These are phyloP conservation scores for Nomada ruficornis DNA, from an alignment of 2,888 invertebrate species.

Conservation along the genomic window DNA sequence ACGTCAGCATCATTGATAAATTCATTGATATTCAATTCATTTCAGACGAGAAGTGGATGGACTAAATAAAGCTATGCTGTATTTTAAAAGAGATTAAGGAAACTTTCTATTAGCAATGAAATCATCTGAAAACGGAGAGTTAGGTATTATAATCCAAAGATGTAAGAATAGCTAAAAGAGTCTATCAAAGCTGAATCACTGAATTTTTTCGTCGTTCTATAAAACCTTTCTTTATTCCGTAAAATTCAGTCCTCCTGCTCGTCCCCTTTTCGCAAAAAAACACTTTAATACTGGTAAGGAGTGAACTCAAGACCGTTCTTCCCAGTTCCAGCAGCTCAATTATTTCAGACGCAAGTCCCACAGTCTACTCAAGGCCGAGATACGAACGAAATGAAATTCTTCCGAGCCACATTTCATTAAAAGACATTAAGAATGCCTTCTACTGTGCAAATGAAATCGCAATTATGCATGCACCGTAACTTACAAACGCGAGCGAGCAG, in stretches of 20 bases:
- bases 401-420: slow-evolving; percentile 55
- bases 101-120: no score
- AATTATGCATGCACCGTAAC: slow-evolving; percentile 54
- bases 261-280: neutral
- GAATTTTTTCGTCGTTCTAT: no score
- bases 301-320: neutral
- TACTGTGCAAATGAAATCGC: slow-evolving; percentile 52
- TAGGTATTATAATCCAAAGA: no score
- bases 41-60: no score
- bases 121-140: no score
- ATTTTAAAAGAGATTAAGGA: no score
- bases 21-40: no score
- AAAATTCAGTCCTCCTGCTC: neutral
- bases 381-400: slow-evolving; percentile 55
- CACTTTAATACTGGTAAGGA: neutral
- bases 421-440: slow-evolving; percentile 53
- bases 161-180: no score
- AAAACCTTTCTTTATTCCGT: neutral
- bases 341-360: slow-evolving; percentile 34
- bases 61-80: no score
- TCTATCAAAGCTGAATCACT: no score
- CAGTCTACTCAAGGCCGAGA: slow-evolving; percentile 29
- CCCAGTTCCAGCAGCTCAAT: slow-evolving; percentile 29
- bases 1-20: no score
- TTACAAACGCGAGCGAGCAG: slow-evolving; percentile 23